Evolutionary conservation across 2,888 invertebrate genomes (phyloP).

Genomic region (Agrypnus murinus): DNA sequence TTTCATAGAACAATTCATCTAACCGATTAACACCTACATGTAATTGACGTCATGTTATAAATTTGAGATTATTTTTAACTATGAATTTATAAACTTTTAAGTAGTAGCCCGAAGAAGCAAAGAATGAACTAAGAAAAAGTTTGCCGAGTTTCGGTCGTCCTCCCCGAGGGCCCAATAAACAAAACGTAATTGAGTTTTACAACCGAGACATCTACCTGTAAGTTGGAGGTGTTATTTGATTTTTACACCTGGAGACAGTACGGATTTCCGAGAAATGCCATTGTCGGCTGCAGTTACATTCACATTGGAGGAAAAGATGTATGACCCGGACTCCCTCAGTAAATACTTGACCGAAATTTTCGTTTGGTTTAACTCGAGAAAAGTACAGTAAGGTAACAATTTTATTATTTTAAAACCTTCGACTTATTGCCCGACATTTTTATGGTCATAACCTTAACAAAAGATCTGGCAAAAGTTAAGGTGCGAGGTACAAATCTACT

Average conservation of each 20-base stretch:
- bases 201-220: slow-evolving; percentile 53
- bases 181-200: slow-evolving; percentile 53
- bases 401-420: slow-evolving; percentile 47
- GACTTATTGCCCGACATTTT: slow-evolving; percentile 40
- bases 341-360: slow-evolving; percentile 35
- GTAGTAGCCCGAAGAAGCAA: slow-evolving; percentile 9
- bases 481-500: not conserved
- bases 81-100: slow-evolving; percentile 33
- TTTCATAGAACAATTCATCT: not conserved
- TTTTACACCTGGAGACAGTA: slow-evolving; percentile 56
- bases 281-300: slow-evolving; percentile 49
- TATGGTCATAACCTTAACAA: slow-evolving; percentile 46
- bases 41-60: slow-evolving; percentile 38
- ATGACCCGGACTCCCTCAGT: slow-evolving; percentile 43
- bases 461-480: slow-evolving; percentile 34
- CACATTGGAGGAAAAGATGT: slow-evolving; percentile 43
- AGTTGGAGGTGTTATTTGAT: slow-evolving; percentile 54
- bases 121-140: slow-evolving; percentile 35
- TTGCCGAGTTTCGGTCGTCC: slow-evolving; percentile 31
- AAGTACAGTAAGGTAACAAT: slow-evolving; percentile 46
- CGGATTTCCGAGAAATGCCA: slow-evolving; percentile 47
- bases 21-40: slow-evolving; percentile 30
- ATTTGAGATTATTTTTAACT: no score
- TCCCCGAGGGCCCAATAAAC: slow-evolving; percentile 46
- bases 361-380: slow-evolving; percentile 37